Evolutionary conservation across 2,888 invertebrate genomes (phyloP).

Genomic region (Diloba caeruleocephala): DNA sequence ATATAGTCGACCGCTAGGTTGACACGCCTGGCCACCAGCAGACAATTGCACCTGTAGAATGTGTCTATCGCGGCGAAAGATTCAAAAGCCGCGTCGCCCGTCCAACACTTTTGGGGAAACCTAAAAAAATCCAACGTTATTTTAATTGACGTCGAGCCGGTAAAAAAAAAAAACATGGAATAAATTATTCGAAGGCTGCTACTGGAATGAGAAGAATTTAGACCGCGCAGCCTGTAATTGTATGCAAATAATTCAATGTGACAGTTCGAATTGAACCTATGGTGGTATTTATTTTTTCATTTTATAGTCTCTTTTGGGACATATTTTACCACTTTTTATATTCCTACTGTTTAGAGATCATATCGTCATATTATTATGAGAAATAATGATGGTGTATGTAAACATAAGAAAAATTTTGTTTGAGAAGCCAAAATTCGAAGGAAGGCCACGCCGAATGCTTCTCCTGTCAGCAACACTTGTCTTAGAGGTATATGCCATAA

Average conservation of each 20-base stretch:
- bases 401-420: too few relatives aligned
- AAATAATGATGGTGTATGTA: not conserved
- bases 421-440: too few relatives aligned
- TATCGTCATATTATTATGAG: conserved; percentile 1
- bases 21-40: conserved; percentile 81
- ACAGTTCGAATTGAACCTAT: conserved; percentile 67
- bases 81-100: conserved; percentile 77
- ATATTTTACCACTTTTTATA: conserved; percentile 36
- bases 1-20: conserved; percentile 58
- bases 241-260: conserved; percentile 83
- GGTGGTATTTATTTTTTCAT: conserved; percentile 54
- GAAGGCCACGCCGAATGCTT: too few relatives aligned
- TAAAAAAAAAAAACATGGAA: conserved; percentile 75
- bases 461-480: too few relatives aligned
- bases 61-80: conserved; percentile 82
- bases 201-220: conserved; percentile 80
- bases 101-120: conserved; percentile 73
- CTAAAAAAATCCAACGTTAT: conserved; percentile 75
- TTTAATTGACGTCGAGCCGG: conserved; percentile 84
- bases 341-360: conserved; percentile 18
- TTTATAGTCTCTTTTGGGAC: conserved; percentile 24
- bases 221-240: conserved; percentile 68
- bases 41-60: conserved; percentile 85
- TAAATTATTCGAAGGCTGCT: conserved; percentile 79
- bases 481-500: too few relatives aligned